Evolutionary conservation across 1,140 invertebrate genomes (phyloP), one percentile per base, ranked within the genome.

Genomic region (Lasioglossum baleicum): DNA sequence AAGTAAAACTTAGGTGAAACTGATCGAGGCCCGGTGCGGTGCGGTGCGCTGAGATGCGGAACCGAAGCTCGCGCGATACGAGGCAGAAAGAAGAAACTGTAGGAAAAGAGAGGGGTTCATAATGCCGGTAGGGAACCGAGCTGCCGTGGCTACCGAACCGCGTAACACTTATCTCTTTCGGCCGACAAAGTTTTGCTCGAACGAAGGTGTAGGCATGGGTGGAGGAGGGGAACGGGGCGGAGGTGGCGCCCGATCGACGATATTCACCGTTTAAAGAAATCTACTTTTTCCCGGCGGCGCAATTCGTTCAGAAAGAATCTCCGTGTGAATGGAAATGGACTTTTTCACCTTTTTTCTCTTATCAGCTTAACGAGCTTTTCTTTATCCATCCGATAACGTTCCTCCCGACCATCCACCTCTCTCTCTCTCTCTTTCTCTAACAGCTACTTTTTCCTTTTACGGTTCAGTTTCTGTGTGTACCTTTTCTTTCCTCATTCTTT

Each of bases 311-410:
- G 48, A 84, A 83, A 64, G 75, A 63, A 84, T 80, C 81, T 63
- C 69, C 51, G 65, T 64, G 70, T 66, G 76, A 84, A 84, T 84
- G 71, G 66, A 83, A 84, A 83, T 69, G n/a, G 51, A 75, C 73
- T 71, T 73, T 84, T 58, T 79, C 53, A 2, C n/a, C 20, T 44
- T 66, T 65, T 35, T 68, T 58, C 81, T 61, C 71, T 83, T 84
- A 83, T 83, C 77, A 73, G 78, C 82, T 84, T 84, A 83, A 83
- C 82, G 83, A 84, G 83, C 74, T 84, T 80, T 83, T 70, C 60
- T 75, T 74, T 71, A 80, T 80, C 63, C 65, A n/a, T 26, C 67
- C 40, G 71, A 75, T 71, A 74, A 75, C 64, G 71, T 7, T 63
- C 2, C 58, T 7, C 20, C 10, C 4, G 20, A 8, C 13, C 10